phyloP scores from a whole-genome alignment of 2,113 vertebrate species.

The Vulpes lagopus region DNA sequence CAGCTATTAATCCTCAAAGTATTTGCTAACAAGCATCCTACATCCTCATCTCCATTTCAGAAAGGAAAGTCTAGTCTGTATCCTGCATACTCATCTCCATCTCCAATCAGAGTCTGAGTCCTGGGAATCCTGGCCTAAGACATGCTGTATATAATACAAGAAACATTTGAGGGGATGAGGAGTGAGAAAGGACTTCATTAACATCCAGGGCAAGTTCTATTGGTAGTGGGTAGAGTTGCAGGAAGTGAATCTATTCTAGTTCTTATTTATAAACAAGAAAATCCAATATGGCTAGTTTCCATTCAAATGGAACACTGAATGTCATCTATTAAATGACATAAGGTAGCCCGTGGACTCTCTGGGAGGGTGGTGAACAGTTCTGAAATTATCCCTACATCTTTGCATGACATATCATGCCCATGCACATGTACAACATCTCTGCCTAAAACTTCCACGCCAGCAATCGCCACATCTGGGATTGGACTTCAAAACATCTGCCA shows the following conservation, averaged over 20 bases:
- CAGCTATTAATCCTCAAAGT: neutral
- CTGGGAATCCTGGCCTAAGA: neutral
- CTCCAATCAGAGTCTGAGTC: neutral
- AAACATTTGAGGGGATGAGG: neutral
- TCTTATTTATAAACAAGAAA: conserved; percentile 11
- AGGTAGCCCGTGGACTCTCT: neutral
- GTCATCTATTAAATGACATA: neutral
- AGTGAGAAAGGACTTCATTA: neutral
- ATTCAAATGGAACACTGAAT: neutral
- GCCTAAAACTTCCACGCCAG: neutral
- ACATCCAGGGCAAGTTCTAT: neutral
- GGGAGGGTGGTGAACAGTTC: neutral
- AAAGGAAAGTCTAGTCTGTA: neutral
- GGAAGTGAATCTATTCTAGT: neutral
- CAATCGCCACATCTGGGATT: neutral
- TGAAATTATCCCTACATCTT: neutral
- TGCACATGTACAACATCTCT: neutral
- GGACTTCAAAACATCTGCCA: neutral
- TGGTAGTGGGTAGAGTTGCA: neutral
- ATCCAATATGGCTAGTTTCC: neutral
- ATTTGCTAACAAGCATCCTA: neutral
- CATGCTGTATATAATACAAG: neutral
- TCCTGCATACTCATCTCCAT: neutral
- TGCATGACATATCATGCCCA: neutral
- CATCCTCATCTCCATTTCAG: neutral